These are phyloP conservation scores for silkworm (Bombyx mori) DNA, from an alignment of 1,140 invertebrate species.

Conservation along the genomic window ASM3026992v2 NC_085114.1:10849001-10849500, in stretches of 20 bases:
- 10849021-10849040: slow-evolving; percentile 62
- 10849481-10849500: too few relatives aligned
- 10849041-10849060: slow-evolving; percentile 49
- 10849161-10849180: slow-evolving; percentile 15
- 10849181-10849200: slow-evolving; percentile 53
- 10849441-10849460: too few relatives aligned
- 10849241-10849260: slow-evolving; percentile 55
- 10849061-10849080: slow-evolving; percentile 48
- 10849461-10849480: too few relatives aligned
- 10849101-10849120: slow-evolving; percentile 29
- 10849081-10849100: slow-evolving; percentile 61
- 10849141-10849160: slow-evolving; percentile 2
- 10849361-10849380: too few relatives aligned
- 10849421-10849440: too few relatives aligned
- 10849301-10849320: slow-evolving; percentile 23
- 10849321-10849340: too few relatives aligned
- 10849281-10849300: slow-evolving; percentile 43
- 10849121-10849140: slow-evolving; percentile 17
- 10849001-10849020: slow-evolving; percentile 57
- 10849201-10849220: slow-evolving; percentile 35
- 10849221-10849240: slow-evolving; percentile 58
- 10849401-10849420: too few relatives aligned
- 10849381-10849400: too few relatives aligned
- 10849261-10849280: slow-evolving; percentile 47
- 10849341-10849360: too few relatives aligned